These are phyloP conservation scores for Ptilonorhynchus violaceus DNA, from an alignment of 2,113 vertebrate species.

Conservation along the genomic window DNA sequence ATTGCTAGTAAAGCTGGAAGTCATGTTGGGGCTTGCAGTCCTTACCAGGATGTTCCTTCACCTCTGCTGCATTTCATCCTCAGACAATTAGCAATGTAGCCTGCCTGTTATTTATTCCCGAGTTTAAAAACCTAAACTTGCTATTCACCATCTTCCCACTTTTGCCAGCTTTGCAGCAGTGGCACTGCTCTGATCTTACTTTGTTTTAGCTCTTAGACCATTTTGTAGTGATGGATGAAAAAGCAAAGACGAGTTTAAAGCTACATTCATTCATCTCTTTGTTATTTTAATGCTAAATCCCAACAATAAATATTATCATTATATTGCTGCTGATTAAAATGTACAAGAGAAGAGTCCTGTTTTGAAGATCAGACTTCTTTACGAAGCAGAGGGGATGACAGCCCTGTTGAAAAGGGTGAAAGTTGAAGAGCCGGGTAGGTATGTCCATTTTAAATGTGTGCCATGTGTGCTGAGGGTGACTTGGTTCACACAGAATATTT, in stretches of 20 bases:
- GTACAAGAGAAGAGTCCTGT: neutral
- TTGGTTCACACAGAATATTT: constrained; percentile 60
- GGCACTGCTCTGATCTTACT: neutral
- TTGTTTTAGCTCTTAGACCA: neutral
- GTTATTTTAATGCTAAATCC: neutral
- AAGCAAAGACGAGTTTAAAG: neutral
- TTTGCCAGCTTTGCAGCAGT: neutral
- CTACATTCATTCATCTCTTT: neutral
- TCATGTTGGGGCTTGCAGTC: constrained; percentile 23
- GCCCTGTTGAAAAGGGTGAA: neutral
- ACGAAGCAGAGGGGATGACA: neutral
- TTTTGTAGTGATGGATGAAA: neutral
- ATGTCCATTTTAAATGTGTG: neutral
- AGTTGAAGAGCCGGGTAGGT: neutral
- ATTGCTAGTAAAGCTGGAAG: neutral
- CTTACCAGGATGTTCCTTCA: constrained; percentile 47
- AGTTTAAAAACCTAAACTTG: neutral
- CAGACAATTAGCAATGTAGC: constrained; percentile 26
- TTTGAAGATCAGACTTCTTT: neutral
- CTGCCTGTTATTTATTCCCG: neutral
- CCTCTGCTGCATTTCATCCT: constrained; percentile 18
- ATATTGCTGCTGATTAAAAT: neutral
- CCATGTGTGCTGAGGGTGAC: constrained; percentile 16
- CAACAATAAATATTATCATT: neutral
- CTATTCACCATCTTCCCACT: neutral